Percentiles rank a stretch among this genome's conserved stretches.
Conservation (phyloP, 2,113 vertebrate species). For the Ptilorrhoa leucosticta region DNA sequence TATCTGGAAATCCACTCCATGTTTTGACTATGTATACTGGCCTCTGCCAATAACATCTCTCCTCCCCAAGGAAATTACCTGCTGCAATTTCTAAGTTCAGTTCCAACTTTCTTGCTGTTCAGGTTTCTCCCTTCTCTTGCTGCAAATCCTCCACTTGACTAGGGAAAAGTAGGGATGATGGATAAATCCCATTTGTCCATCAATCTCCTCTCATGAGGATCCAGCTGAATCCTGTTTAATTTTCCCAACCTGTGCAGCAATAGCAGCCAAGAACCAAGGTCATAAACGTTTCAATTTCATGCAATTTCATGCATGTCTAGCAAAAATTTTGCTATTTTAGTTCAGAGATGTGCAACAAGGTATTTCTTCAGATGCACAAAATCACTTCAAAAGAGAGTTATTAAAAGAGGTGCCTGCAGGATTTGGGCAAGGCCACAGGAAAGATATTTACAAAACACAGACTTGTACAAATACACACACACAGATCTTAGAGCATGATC, state of each 20-base stretch:
- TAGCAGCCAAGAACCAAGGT: background rate
- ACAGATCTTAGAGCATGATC: background rate
- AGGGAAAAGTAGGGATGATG: background rate
- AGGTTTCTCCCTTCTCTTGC: background rate
- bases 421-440: background rate
- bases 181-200: background rate
- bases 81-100: background rate
- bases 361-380: background rate
- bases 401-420: background rate
- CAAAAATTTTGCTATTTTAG: background rate
- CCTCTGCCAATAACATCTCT: background rate
- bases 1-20: background rate
- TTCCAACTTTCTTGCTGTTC: background rate
- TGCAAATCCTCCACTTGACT: background rate
- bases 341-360: background rate
- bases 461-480: background rate
- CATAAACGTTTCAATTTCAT: conserved; percentile 7
- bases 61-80: background rate
- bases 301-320: background rate
- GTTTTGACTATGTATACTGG: background rate
- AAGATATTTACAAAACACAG: background rate
- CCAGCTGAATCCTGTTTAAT: background rate
- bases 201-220: background rate
- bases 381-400: background rate
- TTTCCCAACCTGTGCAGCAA: background rate